Evolutionary conservation across 2,888 invertebrate genomes (phyloP).

Genomic region (Phania funesta): DNA sequence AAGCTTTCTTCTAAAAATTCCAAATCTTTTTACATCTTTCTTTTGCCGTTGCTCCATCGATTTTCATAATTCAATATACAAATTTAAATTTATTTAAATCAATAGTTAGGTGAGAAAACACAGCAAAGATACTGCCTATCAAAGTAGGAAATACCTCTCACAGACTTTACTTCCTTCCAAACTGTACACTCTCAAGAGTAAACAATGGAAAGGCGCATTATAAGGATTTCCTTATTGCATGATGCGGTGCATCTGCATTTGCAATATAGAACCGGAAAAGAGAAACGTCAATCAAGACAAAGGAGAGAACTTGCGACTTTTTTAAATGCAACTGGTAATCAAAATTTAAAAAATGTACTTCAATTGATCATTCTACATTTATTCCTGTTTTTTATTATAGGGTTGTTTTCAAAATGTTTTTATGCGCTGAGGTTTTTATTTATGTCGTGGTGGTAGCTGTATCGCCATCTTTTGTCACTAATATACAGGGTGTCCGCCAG

Average conservation of each 20-base stretch:
- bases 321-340: neutral
- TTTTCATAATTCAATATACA: too few relatives aligned
- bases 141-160: neutral
- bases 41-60: too few relatives aligned
- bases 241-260: neutral
- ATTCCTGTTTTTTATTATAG: neutral
- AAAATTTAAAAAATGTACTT: neutral
- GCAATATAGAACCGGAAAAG: neutral
- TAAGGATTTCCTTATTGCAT: neutral
- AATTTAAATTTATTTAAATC: too few relatives aligned
- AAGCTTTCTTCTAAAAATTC: too few relatives aligned
- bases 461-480: too few relatives aligned
- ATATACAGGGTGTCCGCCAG: too few relatives aligned
- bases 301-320: neutral
- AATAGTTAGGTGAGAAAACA: too few relatives aligned
- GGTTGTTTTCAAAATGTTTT: neutral
- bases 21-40: too few relatives aligned
- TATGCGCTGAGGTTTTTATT: too few relatives aligned
- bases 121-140: too few relatives aligned
- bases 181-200: neutral
- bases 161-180: neutral
- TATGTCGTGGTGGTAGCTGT: too few relatives aligned
- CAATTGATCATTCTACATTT: neutral
- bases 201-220: neutral
- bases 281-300: neutral